These are phyloP conservation scores for Cryptophagus acutangulus DNA, from an alignment of 2,888 invertebrate species.

Conservation along the genomic window DNA sequence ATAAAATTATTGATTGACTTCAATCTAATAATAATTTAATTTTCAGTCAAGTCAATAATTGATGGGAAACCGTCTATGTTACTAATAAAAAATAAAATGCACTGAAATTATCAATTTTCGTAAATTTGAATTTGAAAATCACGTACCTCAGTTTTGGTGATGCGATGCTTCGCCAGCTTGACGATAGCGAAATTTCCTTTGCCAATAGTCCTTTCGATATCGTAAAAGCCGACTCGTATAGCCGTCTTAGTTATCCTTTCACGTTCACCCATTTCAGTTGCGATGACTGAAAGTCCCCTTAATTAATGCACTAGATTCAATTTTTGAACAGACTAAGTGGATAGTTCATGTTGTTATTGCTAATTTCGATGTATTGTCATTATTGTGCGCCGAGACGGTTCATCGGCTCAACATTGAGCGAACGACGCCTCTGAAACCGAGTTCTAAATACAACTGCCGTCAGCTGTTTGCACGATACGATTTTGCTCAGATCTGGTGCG, in stretches of 20 bases:
- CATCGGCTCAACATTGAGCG: conserved; percentile 16
- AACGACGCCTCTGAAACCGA: conserved; percentile 30
- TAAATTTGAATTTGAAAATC: too few relatives aligned
- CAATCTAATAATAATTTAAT: too few relatives aligned
- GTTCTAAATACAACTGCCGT: conserved; percentile 35
- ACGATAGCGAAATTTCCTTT: conserved; percentile 99
- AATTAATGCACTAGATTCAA: conserved; percentile 21
- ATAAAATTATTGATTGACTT: too few relatives aligned
- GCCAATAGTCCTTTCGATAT: conserved; percentile 95
- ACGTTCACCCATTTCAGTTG: conserved; percentile 41
- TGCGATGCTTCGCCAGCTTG: conserved; percentile 93
- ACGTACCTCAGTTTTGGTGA: conserved; percentile 96
- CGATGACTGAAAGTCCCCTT: conserved; percentile 28
- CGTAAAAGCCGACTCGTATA: conserved; percentile 93
- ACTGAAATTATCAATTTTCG: too few relatives aligned
- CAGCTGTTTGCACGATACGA: conserved; percentile 29
- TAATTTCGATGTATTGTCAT: conserved; percentile 44
- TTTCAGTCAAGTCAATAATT: too few relatives aligned
- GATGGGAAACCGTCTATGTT: too few relatives aligned
- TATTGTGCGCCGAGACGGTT: conserved; percentile 28
- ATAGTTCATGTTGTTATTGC: conserved; percentile 33
- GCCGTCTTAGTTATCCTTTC: conserved; percentile 48
- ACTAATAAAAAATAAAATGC: too few relatives aligned
- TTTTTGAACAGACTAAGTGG: conserved; percentile 15
- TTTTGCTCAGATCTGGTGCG: conserved; percentile 29